Percentiles rank a stretch among this genome's conserved stretches.
phyloP scores from a whole-genome alignment of 2,113 vertebrate species.

The Phycodurus eques region DNA sequence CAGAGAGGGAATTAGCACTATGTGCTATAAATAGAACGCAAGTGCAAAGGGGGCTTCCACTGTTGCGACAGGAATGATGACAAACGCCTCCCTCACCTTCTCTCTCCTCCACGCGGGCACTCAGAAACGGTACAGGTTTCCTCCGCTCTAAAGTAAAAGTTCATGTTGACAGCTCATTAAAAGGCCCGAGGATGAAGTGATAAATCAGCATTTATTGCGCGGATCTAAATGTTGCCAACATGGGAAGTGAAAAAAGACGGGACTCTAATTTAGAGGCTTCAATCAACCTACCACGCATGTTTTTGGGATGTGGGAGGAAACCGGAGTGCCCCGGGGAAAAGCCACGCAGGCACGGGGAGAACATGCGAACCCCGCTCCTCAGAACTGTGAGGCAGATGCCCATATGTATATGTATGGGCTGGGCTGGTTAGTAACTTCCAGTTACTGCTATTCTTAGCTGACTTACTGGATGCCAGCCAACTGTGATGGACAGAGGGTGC shows the following conservation, averaged over 20 bases:
- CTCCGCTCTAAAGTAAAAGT: slow-evolving; percentile 46
- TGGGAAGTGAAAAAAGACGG: slow-evolving; percentile 19
- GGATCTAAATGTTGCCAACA: slow-evolving; percentile 26
- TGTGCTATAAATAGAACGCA: slow-evolving; percentile 29
- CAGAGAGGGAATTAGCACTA: slow-evolving; percentile 15
- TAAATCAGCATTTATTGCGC: slow-evolving; percentile 47
- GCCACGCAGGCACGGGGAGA: too few relatives aligned
- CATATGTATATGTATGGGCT: too few relatives aligned
- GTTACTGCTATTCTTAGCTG: slow-evolving; percentile 20
- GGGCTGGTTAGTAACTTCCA: not conserved
- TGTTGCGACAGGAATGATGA: slow-evolving; percentile 1
- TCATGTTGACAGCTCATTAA: slow-evolving; percentile 49
- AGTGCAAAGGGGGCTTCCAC: slow-evolving; percentile 20
- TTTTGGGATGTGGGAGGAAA: too few relatives aligned
- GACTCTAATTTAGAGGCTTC: too few relatives aligned
- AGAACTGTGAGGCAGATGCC: too few relatives aligned
- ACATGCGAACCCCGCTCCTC: too few relatives aligned
- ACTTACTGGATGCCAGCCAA: slow-evolving; percentile 29
- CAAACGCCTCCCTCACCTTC: slow-evolving; percentile 1
- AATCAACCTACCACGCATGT: too few relatives aligned
- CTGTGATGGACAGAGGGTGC: slow-evolving; percentile 29
- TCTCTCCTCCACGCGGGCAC: slow-evolving; percentile 24
- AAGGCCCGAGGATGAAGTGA: slow-evolving; percentile 21
- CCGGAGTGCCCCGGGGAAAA: too few relatives aligned
- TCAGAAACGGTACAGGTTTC: slow-evolving; percentile 10